Evolutionary conservation across 1,140 invertebrate genomes (phyloP), one percentile per base, ranked within the genome.

Genomic region (Orchestia grillus): DNA sequence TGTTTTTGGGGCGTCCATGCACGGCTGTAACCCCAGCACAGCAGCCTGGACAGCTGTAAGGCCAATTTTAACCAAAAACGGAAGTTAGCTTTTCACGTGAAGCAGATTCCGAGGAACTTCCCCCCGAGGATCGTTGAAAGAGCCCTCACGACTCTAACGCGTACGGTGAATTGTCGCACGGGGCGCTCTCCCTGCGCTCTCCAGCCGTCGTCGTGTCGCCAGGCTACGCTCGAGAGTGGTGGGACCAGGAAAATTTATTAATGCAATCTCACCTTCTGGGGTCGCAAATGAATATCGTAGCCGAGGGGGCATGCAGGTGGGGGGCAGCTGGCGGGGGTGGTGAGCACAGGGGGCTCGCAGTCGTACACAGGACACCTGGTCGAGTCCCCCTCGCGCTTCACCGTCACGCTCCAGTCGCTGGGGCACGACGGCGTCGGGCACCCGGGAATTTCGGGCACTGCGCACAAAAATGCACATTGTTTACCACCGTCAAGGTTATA

Each of bases 401-500:
- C 95, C 62, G 42, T 62, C 8, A 95, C 44, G 19, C 95, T 77
- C 96, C 96, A 97, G 91, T 96, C 96, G 6, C 96, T 96, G 47
- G 96, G 96, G 88, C 96, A 97, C 42, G 91, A 92, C 19, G 96
- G 96, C 43, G 96, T 96, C 1, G 96, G 96, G 45, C 96, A 97
- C 1, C 53, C 96, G 28, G 96, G 87, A 19, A 94, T 45, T 40
- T 45, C 92, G 1, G 92, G 92, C 16, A 94, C 92, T 94, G 44
- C 8, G 36, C 11, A 19, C 11, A 77, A 36, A 77, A 77, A 19
- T 8, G 19, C 6, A 53, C 19, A 53, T 8, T 53, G 47, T 53
- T n/a, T n/a, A n/a, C n/a, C n/a, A 43, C 23, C 90, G 6, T 43
- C 6, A 44, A 44, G 90, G 90, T 8, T 44, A 8, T 91, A 91